These are phyloP conservation scores for Pseudomugil gertrudae DNA, from an alignment of 2,797 vertebrate genomes.

Conservation along the genomic window DNA sequence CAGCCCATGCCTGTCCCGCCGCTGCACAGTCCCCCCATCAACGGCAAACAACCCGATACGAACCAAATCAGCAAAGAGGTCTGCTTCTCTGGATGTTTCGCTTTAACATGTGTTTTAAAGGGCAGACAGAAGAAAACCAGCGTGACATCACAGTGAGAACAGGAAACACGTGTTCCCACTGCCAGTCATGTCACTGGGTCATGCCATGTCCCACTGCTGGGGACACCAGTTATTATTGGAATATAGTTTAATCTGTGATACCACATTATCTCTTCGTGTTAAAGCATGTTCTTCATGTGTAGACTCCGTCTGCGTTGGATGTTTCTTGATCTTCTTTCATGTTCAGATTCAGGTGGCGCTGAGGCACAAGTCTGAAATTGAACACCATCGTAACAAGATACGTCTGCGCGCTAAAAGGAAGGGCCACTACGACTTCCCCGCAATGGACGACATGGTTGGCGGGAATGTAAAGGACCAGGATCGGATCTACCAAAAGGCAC, in stretches of 20 bases:
- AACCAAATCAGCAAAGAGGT: slow-evolving; percentile 97
- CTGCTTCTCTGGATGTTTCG: slow-evolving; percentile 2
- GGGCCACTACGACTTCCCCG: slow-evolving; percentile 96
- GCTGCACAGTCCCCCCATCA: slow-evolving; percentile 77
- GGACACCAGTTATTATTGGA: too few species aligned
- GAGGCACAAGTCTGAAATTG: slow-evolving; percentile 97
- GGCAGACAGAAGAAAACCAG: neutral
- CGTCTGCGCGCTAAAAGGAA: slow-evolving; percentile 95
- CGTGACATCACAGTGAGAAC: too few species aligned
- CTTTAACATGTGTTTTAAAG: neutral
- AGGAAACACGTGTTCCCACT: too few species aligned
- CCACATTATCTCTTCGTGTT: neutral
- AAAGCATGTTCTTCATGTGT: too few species aligned
- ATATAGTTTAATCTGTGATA: neutral
- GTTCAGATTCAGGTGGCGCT: slow-evolving; percentile 92
- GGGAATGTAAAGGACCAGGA: slow-evolving; percentile 90
- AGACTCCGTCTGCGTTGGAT: neutral
- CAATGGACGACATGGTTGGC: slow-evolving; percentile 88
- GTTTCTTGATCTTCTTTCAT: neutral
- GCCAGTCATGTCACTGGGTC: too few species aligned
- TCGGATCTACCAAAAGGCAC: slow-evolving; percentile 92
- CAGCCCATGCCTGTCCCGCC: slow-evolving; percentile 92
- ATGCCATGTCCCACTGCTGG: too few species aligned
- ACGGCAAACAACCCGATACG: slow-evolving; percentile 84
- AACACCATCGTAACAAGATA: slow-evolving; percentile 98